phyloP scores from a whole-genome alignment of 2,113 vertebrate genomes.

The Labeo rohita region DNA sequence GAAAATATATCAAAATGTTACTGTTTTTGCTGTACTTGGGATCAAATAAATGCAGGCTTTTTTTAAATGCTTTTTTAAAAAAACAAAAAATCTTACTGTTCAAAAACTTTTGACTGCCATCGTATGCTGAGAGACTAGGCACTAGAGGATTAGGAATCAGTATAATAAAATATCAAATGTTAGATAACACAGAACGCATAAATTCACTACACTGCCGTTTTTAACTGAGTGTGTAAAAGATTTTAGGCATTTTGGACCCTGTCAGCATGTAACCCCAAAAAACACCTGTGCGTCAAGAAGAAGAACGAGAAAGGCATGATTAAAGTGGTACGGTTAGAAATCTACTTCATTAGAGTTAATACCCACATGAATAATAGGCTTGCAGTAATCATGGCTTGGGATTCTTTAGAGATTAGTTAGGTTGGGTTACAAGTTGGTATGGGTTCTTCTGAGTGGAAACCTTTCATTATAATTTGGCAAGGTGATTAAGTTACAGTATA shows the following conservation, averaged over 20 bases:
- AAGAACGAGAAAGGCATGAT: not conserved
- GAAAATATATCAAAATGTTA: too few relatives aligned
- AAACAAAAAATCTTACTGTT: too few relatives aligned
- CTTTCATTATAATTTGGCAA: not conserved
- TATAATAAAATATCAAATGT: not conserved
- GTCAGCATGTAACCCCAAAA: not conserved
- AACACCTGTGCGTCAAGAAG: not conserved
- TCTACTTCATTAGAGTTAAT: slow-evolving; percentile 7
- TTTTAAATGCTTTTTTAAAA: too few relatives aligned
- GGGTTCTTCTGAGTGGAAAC: not conserved
- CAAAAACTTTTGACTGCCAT: too few relatives aligned
- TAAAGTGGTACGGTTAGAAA: not conserved
- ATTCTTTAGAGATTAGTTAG: slow-evolving; percentile 21
- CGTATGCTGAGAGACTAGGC: not conserved
- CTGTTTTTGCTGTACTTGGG: too few relatives aligned
- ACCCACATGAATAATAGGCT: slow-evolving; percentile 8
- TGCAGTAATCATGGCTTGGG: not conserved
- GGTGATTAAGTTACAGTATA: slow-evolving; percentile 12
- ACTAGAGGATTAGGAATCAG: not conserved
- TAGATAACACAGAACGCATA: not conserved
- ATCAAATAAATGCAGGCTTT: too few relatives aligned
- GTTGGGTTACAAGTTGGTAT: slow-evolving; percentile 11
- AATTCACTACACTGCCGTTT: not conserved
- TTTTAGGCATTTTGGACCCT: not conserved
- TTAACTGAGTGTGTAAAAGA: not conserved